Evolutionary conservation across 2,113 vertebrate genomes (phyloP).

Genomic region (Galemys pyrenaicus): DNA sequence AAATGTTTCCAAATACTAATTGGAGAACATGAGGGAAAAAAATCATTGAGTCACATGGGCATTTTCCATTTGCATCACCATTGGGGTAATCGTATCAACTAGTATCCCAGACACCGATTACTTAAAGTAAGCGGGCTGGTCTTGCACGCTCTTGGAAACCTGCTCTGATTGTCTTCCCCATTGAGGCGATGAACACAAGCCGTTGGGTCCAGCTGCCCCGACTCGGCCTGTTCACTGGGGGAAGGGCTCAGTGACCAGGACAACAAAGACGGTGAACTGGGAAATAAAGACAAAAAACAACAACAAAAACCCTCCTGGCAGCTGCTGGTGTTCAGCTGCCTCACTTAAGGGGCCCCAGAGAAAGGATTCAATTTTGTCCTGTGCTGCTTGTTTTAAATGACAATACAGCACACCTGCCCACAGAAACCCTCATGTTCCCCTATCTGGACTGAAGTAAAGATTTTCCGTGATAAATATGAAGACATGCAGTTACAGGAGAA

Average conservation of each 20-base stretch:
- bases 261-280: conserved; percentile 53
- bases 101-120: background rate
- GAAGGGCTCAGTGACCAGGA: conserved; percentile 52
- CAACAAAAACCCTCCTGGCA: conserved; percentile 18
- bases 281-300: conserved; percentile 45
- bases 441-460: background rate
- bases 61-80: background rate
- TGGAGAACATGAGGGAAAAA: background rate
- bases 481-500: background rate
- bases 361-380: conserved; percentile 57
- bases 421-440: background rate
- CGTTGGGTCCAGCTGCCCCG: conserved; percentile 35
- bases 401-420: background rate
- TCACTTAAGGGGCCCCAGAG: conserved; percentile 59
- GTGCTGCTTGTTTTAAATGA: background rate
- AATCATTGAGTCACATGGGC: background rate
- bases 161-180: background rate
- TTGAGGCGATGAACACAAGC: background rate
- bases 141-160: background rate
- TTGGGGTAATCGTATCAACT: background rate
- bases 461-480: background rate
- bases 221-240: background rate
- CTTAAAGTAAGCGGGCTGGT: background rate
- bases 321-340: conserved; percentile 77
- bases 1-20: background rate